Conservation (phyloP, 1,140 invertebrate genomes). For the Ruditapes philippinarum region DNA sequence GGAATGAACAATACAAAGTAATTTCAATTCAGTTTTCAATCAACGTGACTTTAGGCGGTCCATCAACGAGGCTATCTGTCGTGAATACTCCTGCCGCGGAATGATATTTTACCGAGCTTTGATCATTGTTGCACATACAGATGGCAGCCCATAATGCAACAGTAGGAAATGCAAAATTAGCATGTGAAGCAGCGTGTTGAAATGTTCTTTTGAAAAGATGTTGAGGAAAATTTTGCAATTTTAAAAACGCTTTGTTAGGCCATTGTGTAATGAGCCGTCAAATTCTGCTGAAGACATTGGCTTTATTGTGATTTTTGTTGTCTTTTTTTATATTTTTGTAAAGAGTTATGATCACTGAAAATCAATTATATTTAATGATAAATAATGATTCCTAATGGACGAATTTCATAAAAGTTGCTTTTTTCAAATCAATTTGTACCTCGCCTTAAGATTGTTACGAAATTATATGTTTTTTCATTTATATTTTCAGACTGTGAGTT, state of each 20-base stretch:
- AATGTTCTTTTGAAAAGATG: background rate
- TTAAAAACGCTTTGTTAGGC: background rate
- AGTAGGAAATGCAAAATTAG: background rate
- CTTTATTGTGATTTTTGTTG: too few relatives aligned
- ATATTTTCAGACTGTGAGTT: too few relatives aligned
- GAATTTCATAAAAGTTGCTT: too few relatives aligned
- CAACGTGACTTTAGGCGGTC: background rate
- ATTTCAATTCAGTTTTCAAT: slow-evolving; percentile 1
- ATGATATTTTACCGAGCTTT: background rate
- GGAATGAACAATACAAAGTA: too few relatives aligned
- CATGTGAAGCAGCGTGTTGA: background rate
- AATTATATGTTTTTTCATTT: too few relatives aligned
- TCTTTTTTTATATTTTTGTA: too few relatives aligned
- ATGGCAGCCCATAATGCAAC: slow-evolving; percentile 11
- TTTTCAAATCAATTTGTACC: too few relatives aligned
- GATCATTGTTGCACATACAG: background rate
- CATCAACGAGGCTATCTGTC: background rate
- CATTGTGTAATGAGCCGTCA: background rate
- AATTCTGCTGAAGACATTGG: too few relatives aligned
- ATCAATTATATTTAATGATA: too few relatives aligned
- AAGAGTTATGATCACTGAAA: too few relatives aligned
- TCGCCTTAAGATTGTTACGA: too few relatives aligned
- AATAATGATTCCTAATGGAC: too few relatives aligned
- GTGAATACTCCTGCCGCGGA: background rate
- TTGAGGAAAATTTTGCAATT: background rate